Evolutionary conservation across 2,888 invertebrate species (phyloP).

Genomic region (Drosophila fulvimacula): DNA sequence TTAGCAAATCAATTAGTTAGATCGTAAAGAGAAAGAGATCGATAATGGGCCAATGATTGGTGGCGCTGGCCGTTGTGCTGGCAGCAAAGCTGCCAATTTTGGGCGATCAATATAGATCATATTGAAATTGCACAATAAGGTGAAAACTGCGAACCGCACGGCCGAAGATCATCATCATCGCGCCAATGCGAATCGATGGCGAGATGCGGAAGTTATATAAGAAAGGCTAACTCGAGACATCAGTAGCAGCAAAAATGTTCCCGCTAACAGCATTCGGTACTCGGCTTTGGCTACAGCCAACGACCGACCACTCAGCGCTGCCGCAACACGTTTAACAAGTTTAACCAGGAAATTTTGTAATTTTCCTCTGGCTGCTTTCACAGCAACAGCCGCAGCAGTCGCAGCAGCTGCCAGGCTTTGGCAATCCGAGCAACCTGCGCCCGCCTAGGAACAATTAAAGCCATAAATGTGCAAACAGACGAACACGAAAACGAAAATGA

Average conservation of each 20-base stretch:
- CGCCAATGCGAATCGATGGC: slow-evolving; percentile 62
- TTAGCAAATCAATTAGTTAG: slow-evolving; percentile 4
- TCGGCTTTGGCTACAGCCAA: slow-evolving; percentile 29
- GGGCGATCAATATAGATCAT: slow-evolving; percentile 40
- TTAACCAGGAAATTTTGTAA: slow-evolving; percentile 80
- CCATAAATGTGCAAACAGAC: slow-evolving; percentile 38
- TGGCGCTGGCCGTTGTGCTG: not conserved
- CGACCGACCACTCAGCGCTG: slow-evolving; percentile 44
- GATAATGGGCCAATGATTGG: slow-evolving; percentile 17
- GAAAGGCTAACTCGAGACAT: slow-evolving; percentile 39
- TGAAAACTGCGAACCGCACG: slow-evolving; percentile 46
- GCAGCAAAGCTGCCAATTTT: slow-evolving; percentile 1
- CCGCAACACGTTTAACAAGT: slow-evolving; percentile 74
- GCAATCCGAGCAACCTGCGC: slow-evolving; percentile 43
- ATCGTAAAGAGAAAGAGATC: not conserved
- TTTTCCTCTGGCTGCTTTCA: slow-evolving; percentile 67
- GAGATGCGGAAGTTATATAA: slow-evolving; percentile 76
- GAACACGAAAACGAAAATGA: not conserved
- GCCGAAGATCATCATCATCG: slow-evolving; percentile 58
- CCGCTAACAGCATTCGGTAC: slow-evolving; percentile 25
- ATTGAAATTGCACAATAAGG: slow-evolving; percentile 60
- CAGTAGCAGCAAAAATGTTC: slow-evolving; percentile 25
- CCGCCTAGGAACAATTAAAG: slow-evolving; percentile 62
- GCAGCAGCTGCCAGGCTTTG: slow-evolving; percentile 24
- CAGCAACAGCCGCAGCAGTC: slow-evolving; percentile 34